phyloP scores from a whole-genome alignment of 2,113 vertebrate genomes.

The Sminthopsis crassicaudata region DNA sequence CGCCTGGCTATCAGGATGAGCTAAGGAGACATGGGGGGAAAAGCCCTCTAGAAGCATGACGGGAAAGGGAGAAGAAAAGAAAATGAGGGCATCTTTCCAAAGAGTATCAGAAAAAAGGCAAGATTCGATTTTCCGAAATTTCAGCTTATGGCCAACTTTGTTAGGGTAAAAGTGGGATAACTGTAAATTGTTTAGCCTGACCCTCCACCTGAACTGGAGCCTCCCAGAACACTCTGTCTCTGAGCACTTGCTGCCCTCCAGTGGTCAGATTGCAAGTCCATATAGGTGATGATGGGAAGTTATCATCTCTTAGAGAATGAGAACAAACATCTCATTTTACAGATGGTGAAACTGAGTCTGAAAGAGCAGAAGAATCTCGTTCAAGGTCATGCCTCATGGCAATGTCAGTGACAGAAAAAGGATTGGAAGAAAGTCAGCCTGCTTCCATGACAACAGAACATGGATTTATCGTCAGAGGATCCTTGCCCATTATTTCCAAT shows the following conservation, averaged over 20 bases:
- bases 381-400: neutral
- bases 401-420: neutral
- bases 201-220: neutral
- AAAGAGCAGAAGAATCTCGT: neutral
- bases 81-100: neutral
- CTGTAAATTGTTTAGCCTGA: neutral
- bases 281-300: neutral
- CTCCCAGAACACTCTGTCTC: neutral
- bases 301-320: neutral
- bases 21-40: neutral
- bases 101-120: neutral
- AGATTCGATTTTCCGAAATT: neutral
- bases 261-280: neutral
- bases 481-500: neutral
- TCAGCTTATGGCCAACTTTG: neutral
- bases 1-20: neutral
- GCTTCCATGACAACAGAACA: neutral
- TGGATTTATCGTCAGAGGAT: neutral
- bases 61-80: neutral
- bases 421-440: neutral
- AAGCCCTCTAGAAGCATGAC: neutral
- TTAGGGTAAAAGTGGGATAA: neutral
- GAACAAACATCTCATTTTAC: neutral
- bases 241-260: neutral
- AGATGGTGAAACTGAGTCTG: neutral